phyloP scores from a whole-genome alignment of 2,797 vertebrate species.

The Sebastes goodei region DNA sequence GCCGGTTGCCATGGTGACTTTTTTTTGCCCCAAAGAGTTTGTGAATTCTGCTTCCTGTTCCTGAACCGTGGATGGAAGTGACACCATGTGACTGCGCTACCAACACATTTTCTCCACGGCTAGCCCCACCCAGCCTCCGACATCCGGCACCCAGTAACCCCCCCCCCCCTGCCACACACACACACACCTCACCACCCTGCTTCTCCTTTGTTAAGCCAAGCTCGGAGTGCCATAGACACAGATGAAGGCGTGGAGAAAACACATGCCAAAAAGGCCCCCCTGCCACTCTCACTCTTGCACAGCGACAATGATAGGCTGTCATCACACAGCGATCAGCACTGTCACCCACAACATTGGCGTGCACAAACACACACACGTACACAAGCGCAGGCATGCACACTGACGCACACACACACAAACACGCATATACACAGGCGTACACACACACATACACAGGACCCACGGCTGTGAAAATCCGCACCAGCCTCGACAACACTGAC shows the following conservation, averaged over 20 bases:
- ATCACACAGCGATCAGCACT: slow-evolving; percentile 83
- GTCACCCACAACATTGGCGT: slow-evolving; percentile 80
- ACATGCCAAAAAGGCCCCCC: slow-evolving; percentile 82
- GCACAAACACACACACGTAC: slow-evolving; percentile 59
- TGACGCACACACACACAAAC: slow-evolving; percentile 39
- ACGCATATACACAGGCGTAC: slow-evolving; percentile 31
- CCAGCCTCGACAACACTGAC: slow-evolving; percentile 82
- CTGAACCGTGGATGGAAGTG: slow-evolving; percentile 56
- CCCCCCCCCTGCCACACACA: neutral
- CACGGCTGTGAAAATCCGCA: slow-evolving; percentile 82
- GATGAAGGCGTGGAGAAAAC: slow-evolving; percentile 83
- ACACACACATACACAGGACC: slow-evolving; percentile 68
- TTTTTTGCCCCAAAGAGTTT: slow-evolving; percentile 38
- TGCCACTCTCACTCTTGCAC: slow-evolving; percentile 84
- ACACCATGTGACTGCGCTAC: slow-evolving; percentile 65
- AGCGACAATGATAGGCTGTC: slow-evolving; percentile 84
- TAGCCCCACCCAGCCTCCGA: slow-evolving; percentile 71
- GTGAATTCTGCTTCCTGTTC: slow-evolving; percentile 67
- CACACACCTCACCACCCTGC: slow-evolving; percentile 61
- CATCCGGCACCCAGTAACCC: slow-evolving; percentile 49
- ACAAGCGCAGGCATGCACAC: slow-evolving; percentile 41
- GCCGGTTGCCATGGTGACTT: slow-evolving; percentile 54
- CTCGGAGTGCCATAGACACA: slow-evolving; percentile 79
- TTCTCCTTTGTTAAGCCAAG: slow-evolving; percentile 80
- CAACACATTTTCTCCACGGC: slow-evolving; percentile 61